Evolutionary conservation across 2,888 invertebrate species (phyloP).

Genomic region (Melolontha melolontha): DNA sequence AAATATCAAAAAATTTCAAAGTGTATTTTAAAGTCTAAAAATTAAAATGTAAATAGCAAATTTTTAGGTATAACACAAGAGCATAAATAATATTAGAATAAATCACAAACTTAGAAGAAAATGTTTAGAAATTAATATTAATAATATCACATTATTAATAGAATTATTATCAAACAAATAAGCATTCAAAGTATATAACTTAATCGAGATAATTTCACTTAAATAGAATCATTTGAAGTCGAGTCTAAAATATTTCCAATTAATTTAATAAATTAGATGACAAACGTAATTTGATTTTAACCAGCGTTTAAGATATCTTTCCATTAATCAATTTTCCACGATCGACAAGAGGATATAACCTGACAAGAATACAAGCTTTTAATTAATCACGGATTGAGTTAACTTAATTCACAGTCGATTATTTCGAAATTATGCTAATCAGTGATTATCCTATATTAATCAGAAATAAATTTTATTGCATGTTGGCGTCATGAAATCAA

Average conservation of each 20-base stretch:
- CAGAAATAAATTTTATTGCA: not conserved
- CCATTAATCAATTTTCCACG: conserved; percentile 1
- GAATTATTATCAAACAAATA: too few relatives aligned
- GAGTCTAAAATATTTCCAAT: not conserved
- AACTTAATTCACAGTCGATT: not conserved
- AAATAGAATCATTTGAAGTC: too few relatives aligned
- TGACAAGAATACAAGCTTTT: conserved; percentile 6
- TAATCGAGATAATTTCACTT: too few relatives aligned
- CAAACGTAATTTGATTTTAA: conserved; percentile 1
- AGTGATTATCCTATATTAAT: conserved; percentile 7
- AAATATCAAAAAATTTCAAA: too few relatives aligned
- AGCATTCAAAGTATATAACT: too few relatives aligned
- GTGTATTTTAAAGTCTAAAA: too few relatives aligned
- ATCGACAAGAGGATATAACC: not conserved
- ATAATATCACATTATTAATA: too few relatives aligned
- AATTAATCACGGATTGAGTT: conserved; percentile 5
- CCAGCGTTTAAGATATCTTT: not conserved
- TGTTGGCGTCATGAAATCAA: not conserved
- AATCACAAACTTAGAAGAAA: too few relatives aligned
- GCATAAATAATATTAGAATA: too few relatives aligned
- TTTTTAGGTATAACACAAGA: too few relatives aligned
- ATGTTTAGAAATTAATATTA: too few relatives aligned
- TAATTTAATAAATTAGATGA: not conserved
- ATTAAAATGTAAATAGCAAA: too few relatives aligned
- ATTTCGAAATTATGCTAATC: conserved; percentile 12